Base-by-base conservation (phyloP, 2,888 invertebrate species). In the Galerucella calmariensis region DNA sequence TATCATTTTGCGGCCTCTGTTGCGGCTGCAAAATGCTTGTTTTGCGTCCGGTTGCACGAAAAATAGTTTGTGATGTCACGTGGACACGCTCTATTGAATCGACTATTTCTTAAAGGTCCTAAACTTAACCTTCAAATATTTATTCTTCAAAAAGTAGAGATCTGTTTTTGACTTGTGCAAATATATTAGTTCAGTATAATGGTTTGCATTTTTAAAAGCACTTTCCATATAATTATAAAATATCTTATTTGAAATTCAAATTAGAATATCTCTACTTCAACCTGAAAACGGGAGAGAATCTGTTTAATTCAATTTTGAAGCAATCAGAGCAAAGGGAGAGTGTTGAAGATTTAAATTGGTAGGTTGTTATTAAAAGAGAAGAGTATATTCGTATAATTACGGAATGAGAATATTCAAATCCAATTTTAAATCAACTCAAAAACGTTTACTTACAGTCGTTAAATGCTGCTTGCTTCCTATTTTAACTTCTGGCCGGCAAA, bases 311-410 rank as follows among this genome's bases (percentile, higher is more conserved):
- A 65, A 46, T 65, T 65, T 65, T 46, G 24, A 46, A 65, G 63
- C 20, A 65, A 65, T 65, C 63, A 65, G 46, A 65, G 63, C 16
- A 44, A 41, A 65, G 46, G 46, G 63, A 65, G 63, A 46, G 44
- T 44, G 63, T 41, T 65, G 16, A 16, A 46, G 46, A 65, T 65
- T 65, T 20, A 46, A 65, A 46, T 65, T 46, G 46, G 63, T 65
- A 16, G 16, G 20, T 65, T 63, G 35, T 63, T 44, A 65, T 20
- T 44, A 65, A 65, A 65, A 46, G 44, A 24, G 16, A 65, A 46
- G 20, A 20, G 16, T 16, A 53, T 53, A 53, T 9, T 16, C 16
- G 10, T 56, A 10, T 20, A 56, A 56, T 56, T 56, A 16, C 16
- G 35, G 35, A 27, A 2, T 16, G 5, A 9, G 6, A 16, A 20